Base-by-base conservation (phyloP, 2,888 invertebrate species). In the Scrobipalpa costella region DNA sequence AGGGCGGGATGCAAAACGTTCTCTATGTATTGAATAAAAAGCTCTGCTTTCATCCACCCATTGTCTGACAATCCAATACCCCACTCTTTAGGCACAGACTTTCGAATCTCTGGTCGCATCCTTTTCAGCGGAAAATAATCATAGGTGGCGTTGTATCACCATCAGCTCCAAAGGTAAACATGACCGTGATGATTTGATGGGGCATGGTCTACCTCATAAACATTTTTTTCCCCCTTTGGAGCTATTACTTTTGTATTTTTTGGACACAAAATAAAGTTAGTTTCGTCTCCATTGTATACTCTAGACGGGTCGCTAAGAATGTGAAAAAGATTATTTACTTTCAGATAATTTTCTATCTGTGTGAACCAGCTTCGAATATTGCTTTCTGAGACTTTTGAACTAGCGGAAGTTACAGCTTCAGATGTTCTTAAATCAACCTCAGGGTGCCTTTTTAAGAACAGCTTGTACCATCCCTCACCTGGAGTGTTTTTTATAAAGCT, bases 41-140 rank as follows among this genome's bases (percentile, higher is more conserved):
- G 27, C 44, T 82, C 81, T 0, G 76, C 58, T 27, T 77, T 82
- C 84, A 85, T 86, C 83, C 83, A 85, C 2, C 85, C 85, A 62
- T 73, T 79, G 11, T 83, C 80, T 38, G 76, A 78, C 5, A 72
- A 63, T 0, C 82, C 84, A 17, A 84, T 71, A 1, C 82, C 79
- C 84, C 83, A 85, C 27, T 76, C 70, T 64, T 70, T 64, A n/a
- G 81, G 80, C 61, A 83, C 70, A 27, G 69, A 70, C 34, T 71
- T 66, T 0, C 71, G 69, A 64, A 84, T 79, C 19, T 78, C 74
- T 36, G 64, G 11, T 80, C 76, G 34, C n/a, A 82, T 64, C 63
- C 81, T 67, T 69, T 80, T 74, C 66, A 83, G 76, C 0, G 76
- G 70, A 76, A 83, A 15, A 70, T 59, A 11, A 69, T 65, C 61